Percentiles rank a stretch among this genome's conserved stretches.
Evolutionary conservation across 2,797 vertebrate genomes (phyloP).

Genomic region (Lithobates sylvaticus): DNA sequence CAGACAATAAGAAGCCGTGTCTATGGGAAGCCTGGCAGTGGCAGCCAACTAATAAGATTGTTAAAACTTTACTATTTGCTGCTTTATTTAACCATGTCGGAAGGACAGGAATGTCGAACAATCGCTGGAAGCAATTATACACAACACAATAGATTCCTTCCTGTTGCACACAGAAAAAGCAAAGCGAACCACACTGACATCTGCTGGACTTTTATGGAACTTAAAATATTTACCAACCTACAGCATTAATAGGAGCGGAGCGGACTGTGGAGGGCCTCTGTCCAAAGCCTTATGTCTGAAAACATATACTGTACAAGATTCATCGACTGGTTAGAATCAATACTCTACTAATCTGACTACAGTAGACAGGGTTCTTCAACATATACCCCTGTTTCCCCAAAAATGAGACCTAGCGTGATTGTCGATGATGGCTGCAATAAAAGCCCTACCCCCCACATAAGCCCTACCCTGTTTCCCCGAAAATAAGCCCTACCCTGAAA

Average conservation of each 20-base stretch:
- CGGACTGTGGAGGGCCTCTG: too few relatives aligned
- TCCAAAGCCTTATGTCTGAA: too few relatives aligned
- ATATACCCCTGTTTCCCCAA: too few relatives aligned
- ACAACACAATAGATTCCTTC: slow-evolving; percentile 45
- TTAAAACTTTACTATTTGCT: slow-evolving; percentile 19
- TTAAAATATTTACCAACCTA: not conserved
- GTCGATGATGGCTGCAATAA: too few relatives aligned
- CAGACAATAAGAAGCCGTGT: not conserved
- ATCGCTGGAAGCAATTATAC: slow-evolving; percentile 58
- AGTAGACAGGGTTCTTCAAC: too few relatives aligned
- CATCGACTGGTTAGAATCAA: too few relatives aligned
- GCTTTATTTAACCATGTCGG: slow-evolving; percentile 33
- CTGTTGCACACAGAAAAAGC: not conserved
- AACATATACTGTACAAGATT: too few relatives aligned
- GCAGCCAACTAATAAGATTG: not conserved
- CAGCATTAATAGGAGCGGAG: not conserved
- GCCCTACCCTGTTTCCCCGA: too few relatives aligned
- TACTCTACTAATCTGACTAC: too few relatives aligned
- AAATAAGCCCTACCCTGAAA: too few relatives aligned
- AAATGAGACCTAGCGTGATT: too few relatives aligned
- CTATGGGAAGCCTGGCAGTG: not conserved
- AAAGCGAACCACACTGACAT: slow-evolving; percentile 31
- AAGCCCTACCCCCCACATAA: too few relatives aligned
- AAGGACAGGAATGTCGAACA: slow-evolving; percentile 54
- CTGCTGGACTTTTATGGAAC: slow-evolving; percentile 20